Evolutionary conservation across 2,888 invertebrate species (phyloP).

Genomic region (Hirtodrosophila trivittata): DNA sequence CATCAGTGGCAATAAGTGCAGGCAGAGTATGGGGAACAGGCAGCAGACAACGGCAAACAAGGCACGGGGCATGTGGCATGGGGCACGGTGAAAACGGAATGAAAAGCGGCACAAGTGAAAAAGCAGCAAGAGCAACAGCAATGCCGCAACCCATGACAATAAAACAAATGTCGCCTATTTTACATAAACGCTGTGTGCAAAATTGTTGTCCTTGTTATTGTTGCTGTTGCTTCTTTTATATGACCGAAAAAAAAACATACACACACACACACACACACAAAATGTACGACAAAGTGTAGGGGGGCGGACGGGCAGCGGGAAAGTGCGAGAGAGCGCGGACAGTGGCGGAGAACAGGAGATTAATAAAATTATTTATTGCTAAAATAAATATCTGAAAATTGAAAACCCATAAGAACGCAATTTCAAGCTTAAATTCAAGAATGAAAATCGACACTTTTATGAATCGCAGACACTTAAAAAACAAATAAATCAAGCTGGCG

Average conservation of each 20-base stretch:
- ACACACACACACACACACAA: not conserved
- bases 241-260: slow-evolving; percentile 36
- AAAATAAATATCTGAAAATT: slow-evolving; percentile 1
- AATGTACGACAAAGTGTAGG: slow-evolving; percentile 15
- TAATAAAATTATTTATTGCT: slow-evolving; percentile 17
- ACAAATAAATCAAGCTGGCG: too few relatives aligned
- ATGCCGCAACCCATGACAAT: slow-evolving; percentile 61
- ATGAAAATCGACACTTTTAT: too few relatives aligned
- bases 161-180: slow-evolving; percentile 75
- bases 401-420: too few relatives aligned
- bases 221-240: slow-evolving; percentile 38
- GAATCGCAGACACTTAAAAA: too few relatives aligned
- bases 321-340: not conserved
- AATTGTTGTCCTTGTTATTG: slow-evolving; percentile 55
- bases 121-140: slow-evolving; percentile 26
- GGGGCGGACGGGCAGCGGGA: too few relatives aligned
- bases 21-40: not conserved
- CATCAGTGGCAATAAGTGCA: slow-evolving; percentile 11
- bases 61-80: too few relatives aligned
- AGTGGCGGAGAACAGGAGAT: slow-evolving; percentile 22
- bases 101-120: slow-evolving; percentile 28
- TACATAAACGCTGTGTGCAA: slow-evolving; percentile 74
- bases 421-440: too few relatives aligned
- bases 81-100: slow-evolving; percentile 11
- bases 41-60: not conserved